Percentiles rank a stretch among this genome's conserved stretches.
These are phyloP conservation scores for Lathronympha strigana DNA, from an alignment of 2,888 invertebrate species.

Conservation along the genomic window DNA sequence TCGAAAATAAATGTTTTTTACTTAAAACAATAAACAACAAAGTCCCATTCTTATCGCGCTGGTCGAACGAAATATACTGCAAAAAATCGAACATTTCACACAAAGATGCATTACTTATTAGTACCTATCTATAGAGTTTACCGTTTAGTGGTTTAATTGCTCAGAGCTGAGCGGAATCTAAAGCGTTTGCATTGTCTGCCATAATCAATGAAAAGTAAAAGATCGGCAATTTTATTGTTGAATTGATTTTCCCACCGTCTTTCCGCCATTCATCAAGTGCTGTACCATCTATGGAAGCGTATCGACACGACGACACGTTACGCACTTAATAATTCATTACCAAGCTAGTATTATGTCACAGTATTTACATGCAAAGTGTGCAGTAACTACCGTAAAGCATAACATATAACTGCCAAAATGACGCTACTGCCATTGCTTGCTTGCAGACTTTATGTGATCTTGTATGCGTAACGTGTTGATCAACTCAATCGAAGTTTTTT, in stretches of 20 bases:
- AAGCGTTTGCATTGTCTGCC: slow-evolving; percentile 30
- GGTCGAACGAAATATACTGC: too few species aligned
- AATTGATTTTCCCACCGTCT: slow-evolving; percentile 28
- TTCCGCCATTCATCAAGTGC: slow-evolving; percentile 10
- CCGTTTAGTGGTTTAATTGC: slow-evolving; percentile 26
- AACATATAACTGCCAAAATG: too few species aligned
- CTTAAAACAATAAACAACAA: too few species aligned
- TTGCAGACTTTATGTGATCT: too few species aligned
- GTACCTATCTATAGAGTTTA: not conserved
- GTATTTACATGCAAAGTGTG: too few species aligned
- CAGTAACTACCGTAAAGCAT: too few species aligned
- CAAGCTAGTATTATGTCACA: not conserved
- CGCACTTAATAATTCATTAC: not conserved
- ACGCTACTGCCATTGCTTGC: too few species aligned
- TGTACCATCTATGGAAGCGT: slow-evolving; percentile 14
- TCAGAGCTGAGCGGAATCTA: slow-evolving; percentile 4
- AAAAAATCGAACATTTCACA: not conserved
- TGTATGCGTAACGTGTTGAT: too few species aligned
- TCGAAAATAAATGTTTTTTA: too few species aligned
- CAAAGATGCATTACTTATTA: not conserved
- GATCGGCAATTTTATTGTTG: slow-evolving; percentile 32
- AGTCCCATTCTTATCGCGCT: too few species aligned
- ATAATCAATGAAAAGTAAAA: slow-evolving; percentile 33
- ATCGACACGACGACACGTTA: slow-evolving; percentile 1
- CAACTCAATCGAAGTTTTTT: too few species aligned